Percentiles rank a stretch among this genome's conserved stretches.
Conservation (phyloP, 2,797 vertebrate species). For the Gymnothorax reevesii region DNA sequence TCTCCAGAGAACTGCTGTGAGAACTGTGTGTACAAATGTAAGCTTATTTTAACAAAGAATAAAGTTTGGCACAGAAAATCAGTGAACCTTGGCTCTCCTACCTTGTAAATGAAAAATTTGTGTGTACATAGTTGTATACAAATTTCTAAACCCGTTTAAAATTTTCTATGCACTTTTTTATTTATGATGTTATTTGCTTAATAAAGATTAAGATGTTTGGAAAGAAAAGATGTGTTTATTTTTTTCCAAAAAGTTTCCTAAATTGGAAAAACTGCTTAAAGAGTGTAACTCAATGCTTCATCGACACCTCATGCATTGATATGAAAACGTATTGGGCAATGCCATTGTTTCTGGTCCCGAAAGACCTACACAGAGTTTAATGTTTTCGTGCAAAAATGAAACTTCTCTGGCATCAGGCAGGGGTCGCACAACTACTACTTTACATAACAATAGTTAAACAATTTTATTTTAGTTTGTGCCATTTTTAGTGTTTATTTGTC, state of each 20-base stretch:
- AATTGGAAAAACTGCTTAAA: neutral
- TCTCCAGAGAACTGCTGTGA: constrained; percentile 30
- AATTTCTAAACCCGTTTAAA: constrained; percentile 83
- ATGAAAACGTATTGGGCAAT: neutral
- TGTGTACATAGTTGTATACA: constrained; percentile 91
- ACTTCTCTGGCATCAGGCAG: neutral
- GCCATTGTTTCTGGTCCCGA: neutral
- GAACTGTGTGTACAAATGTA: constrained; percentile 44
- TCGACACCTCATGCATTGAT: neutral
- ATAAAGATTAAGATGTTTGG: constrained; percentile 75
- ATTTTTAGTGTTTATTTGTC: neutral
- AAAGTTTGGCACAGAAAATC: constrained; percentile 38
- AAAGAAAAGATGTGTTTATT: neutral
- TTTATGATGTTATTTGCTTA: constrained; percentile 81
- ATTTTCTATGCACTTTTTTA: constrained; percentile 87
- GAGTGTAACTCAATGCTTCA: neutral
- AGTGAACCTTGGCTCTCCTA: constrained; percentile 48
- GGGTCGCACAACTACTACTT: neutral
- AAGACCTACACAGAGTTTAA: neutral
- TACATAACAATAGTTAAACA: neutral
- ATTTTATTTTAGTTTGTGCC: neutral
- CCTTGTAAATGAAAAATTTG: constrained; percentile 50
- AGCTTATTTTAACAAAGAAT: constrained; percentile 32
- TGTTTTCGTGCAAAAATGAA: neutral
- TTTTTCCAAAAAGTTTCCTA: neutral